Percentiles rank a stretch among this genome's conserved stretches.
phyloP scores from a whole-genome alignment of 2,888 invertebrate genomes.

The Neoitamus cyanurus region DNA sequence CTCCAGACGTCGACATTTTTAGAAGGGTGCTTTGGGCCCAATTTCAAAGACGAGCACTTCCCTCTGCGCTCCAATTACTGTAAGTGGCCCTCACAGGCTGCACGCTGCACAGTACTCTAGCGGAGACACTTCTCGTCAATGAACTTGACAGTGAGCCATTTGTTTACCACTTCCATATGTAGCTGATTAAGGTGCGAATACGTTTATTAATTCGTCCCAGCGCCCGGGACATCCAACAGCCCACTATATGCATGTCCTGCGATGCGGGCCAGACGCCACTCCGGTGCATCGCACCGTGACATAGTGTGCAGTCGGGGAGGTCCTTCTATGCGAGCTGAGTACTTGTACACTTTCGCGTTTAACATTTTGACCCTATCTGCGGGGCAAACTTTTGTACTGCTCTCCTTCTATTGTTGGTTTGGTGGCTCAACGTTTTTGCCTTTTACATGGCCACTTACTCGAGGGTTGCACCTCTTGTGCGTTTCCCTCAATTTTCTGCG shows the following conservation, averaged over 20 bases:
- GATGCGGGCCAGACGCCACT: not conserved
- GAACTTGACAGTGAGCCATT: not conserved
- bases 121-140: not conserved
- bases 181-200: not conserved
- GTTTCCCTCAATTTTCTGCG: not conserved
- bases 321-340: not conserved
- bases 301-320: not conserved
- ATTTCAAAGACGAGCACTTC: not conserved
- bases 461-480: not conserved
- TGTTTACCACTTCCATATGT: not conserved
- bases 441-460: not conserved
- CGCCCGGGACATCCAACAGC: not conserved
- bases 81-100: not conserved
- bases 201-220: not conserved
- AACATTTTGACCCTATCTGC: not conserved
- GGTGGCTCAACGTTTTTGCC: not conserved
- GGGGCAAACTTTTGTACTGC: not conserved
- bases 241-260: not conserved
- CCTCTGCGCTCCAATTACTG: not conserved
- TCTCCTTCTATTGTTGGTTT: not conserved
- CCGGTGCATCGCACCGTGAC: not conserved
- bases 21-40: not conserved
- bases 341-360: not conserved
- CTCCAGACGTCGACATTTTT: not conserved
- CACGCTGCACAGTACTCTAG: not conserved